Base-by-base conservation (phyloP, 2,888 invertebrate genomes). In the Ditula angustiorana region DNA sequence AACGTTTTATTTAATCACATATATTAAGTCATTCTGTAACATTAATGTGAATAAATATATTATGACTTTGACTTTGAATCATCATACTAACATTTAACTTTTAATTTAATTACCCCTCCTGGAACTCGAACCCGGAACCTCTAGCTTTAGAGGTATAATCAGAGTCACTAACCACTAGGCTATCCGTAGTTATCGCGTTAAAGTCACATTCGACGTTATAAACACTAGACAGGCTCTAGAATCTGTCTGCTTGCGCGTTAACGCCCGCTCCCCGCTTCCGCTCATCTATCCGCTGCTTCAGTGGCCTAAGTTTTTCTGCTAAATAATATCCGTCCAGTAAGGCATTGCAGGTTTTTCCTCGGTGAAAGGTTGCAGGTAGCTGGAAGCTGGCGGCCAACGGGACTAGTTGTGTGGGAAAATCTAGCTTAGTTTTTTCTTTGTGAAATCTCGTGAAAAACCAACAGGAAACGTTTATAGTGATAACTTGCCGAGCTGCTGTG, bases 271-370 rank as follows among this genome's bases (percentile, higher is more conserved):
- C 8, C 30, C 53, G 56, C 55, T 33, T 10, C 21, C 13, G 23
- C 44, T 7, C 21, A 7, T 1, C 11, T 13, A 13, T 7, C 56
- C 85, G 85, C 86, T 46, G 16, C 26, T 78, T 80, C 71, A 52
- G 16, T 73, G 76, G 81, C 90, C 80, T 81, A 63, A 80, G 84
- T 88, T 90, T 91, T 91, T 90, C 89, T 89, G 83, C 82, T 86
- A 86, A 90, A 50, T 90, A 88, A 85, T 87, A 87, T 87, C 85
- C 77, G 74, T 80, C 73, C 88, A 73, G 77, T 83, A 91, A 85
- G 92, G 91, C 78, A 83, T 86, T 82, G 88, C 90, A 69, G 88
- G 90, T 92, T 92, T 92, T 92, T 92, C 90, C 82, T 56, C 84
- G 88, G 92, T 91, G 92, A 92, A 92, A 92, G 90, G 91, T 88